A percentile compares a stretch with the other conserved stretches of the same genome.
Evolutionary conservation across 2,113 vertebrate species (phyloP).

Genomic region (Cervus canadensis): DNA sequence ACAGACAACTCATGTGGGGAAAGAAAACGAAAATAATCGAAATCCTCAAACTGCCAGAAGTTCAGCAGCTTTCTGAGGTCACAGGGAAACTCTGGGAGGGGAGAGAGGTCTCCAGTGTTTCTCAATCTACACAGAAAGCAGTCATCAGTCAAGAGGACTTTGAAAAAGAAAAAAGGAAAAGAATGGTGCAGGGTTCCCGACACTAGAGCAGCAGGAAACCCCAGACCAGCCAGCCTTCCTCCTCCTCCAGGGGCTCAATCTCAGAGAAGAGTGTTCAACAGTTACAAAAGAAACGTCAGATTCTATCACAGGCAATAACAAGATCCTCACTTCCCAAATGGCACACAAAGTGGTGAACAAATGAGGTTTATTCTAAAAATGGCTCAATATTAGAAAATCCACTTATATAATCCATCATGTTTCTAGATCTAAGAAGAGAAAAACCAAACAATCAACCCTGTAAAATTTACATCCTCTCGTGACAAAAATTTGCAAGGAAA

Average conservation of each 20-base stretch:
- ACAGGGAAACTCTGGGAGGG: background rate
- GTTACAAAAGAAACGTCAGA: accelerated
- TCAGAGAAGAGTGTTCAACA: accelerated
- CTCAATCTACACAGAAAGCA: background rate
- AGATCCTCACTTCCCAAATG: background rate
- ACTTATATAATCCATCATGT: background rate
- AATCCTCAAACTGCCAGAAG: background rate
- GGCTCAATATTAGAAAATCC: background rate
- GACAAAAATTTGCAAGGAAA: background rate
- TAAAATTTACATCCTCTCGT: background rate
- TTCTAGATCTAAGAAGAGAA: background rate
- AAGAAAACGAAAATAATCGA: background rate
- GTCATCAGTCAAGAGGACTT: background rate
- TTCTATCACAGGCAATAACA: background rate
- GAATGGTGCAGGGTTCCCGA: background rate
- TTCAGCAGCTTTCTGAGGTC: background rate
- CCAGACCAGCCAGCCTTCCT: too few relatives aligned
- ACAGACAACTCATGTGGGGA: background rate
- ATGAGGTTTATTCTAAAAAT: background rate
- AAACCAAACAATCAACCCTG: background rate
- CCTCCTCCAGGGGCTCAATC: accelerated
- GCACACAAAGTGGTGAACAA: background rate
- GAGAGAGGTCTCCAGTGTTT: background rate
- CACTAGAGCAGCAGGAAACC: background rate
- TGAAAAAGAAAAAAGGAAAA: too few relatives aligned